A percentile compares a stretch with the other conserved stretches of the same genome.
These are phyloP conservation scores for Drosophila baimaii DNA, from an alignment of 1,140 invertebrate genomes.

Conservation along the genomic window DNA sequence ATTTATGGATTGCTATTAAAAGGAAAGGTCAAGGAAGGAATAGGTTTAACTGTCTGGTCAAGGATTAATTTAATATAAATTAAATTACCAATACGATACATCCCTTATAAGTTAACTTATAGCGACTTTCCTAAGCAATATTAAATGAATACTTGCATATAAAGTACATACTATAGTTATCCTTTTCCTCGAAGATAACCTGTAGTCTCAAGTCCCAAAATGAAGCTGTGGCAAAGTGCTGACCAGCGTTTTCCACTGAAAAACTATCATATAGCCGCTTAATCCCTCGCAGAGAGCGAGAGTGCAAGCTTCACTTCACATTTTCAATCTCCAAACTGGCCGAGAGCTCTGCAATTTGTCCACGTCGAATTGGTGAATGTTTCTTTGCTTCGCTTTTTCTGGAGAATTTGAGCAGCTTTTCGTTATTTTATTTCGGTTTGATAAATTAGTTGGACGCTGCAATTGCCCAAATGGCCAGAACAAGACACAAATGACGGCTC, in stretches of 20 bases:
- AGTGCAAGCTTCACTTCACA: slow-evolving; percentile 4
- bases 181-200: no score
- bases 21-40: no score
- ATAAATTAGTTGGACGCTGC: slow-evolving; percentile 58
- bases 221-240: not conserved
- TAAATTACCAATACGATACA: no score
- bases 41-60: no score
- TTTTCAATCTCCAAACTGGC: slow-evolving; percentile 8
- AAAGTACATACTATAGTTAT: no score
- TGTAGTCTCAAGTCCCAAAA: no score
- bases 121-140: no score
- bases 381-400: slow-evolving; percentile 19
- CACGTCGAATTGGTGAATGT: slow-evolving; percentile 26
- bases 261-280: slow-evolving; percentile 18
- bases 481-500: slow-evolving; percentile 29
- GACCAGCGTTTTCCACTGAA: not conserved
- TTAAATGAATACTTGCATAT: no score
- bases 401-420: slow-evolving; percentile 1
- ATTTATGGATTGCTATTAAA: not conserved
- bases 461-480: slow-evolving; percentile 50
- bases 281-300: slow-evolving; percentile 6
- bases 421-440: slow-evolving; percentile 30
- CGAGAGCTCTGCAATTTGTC: slow-evolving; percentile 32
- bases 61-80: no score
- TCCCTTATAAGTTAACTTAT: no score